A percentile compares a stretch with the other conserved stretches of the same genome.
These are phyloP conservation scores for Acanthochromis polyacanthus DNA, from an alignment of 2,113 vertebrate genomes.

Conservation along the genomic window DNA sequence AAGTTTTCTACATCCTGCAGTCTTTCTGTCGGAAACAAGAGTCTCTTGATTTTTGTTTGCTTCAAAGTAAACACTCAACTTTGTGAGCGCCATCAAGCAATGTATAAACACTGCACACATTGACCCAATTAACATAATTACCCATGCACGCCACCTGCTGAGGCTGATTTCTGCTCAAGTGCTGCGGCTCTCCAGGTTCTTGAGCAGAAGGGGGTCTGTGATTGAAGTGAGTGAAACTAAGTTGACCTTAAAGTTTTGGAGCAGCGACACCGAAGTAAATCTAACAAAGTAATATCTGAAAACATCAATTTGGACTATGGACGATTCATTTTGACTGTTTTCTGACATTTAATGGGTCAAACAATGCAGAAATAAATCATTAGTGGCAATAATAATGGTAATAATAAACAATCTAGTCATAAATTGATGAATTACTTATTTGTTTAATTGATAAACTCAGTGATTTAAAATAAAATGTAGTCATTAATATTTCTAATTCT, in stretches of 20 bases:
- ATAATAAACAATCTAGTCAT: no score
- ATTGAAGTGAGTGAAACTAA: slow-evolving; percentile 50
- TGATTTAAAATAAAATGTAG: no score
- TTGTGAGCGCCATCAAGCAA: slow-evolving; percentile 15
- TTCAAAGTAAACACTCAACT: slow-evolving; percentile 37
- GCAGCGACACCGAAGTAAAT: slow-evolving; percentile 8
- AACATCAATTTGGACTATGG: background rate
- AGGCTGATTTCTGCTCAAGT: slow-evolving; percentile 48
- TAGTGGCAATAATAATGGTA: background rate
- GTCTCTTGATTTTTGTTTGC: slow-evolving; percentile 33
- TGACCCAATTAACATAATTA: slow-evolving; percentile 74
- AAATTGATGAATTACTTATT: no score
- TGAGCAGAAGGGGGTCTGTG: slow-evolving; percentile 29
- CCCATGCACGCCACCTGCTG: slow-evolving; percentile 24
- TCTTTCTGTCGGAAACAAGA: background rate
- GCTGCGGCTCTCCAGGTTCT: slow-evolving; percentile 31
- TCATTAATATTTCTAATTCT: no score
- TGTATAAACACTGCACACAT: slow-evolving; percentile 33
- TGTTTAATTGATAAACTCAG: no score
- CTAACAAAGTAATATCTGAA: background rate
- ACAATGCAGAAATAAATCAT: background rate
- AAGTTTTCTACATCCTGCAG: slow-evolving; percentile 10
- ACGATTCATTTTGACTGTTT: background rate
- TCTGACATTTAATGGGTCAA: background rate
- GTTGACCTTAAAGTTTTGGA: slow-evolving; percentile 42